Base-by-base conservation (phyloP, 2,797 vertebrate genomes). In the Anguilla obscura region DNA sequence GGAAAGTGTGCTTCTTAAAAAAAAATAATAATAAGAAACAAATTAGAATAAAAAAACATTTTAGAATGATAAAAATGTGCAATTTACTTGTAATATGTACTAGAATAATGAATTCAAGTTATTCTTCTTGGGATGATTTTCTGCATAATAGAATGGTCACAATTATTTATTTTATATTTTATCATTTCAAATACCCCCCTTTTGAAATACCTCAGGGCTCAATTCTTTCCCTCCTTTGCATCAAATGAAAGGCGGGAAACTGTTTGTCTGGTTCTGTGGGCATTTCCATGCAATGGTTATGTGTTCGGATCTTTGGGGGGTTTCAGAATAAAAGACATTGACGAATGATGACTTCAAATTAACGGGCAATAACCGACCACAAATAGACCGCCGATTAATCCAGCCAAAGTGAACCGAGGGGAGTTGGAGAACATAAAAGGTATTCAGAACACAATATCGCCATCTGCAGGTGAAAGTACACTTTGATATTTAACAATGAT, bases 381-480 rank as follows among this genome's bases (percentile, higher is more conserved):
- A 71, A 27, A 30, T 71, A 71, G 71, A 36, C 12, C 8, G 3
- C 2, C 30, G 30, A 82, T 21, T 8, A 9, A 50, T 30, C 9
- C 14, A 30, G 18, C 6, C 14, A 27, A 66, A 82, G 7, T 21
- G 40, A 82, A 48, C 18, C 0, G 45, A 21, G 0, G 1, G n/a
- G n/a, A 1, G 27, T 7, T 71, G n/a, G 69, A 33, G 27, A 74
- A 74, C 69, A 21, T 18, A 21, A 40, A n/a, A 6, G 40, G 50
- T 9, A 82, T 82, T 82, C 40, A 82, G 40, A 50, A 50, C 74
- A n/a, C 79, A 82, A 82, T 45, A 82, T 50, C 18, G 40, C 79
- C 79, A 82, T 50, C 79, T 82, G 45, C 79, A 48, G 79, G 79
- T 82, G 45, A 45, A 82, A 48, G 24, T 82, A 12, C 1, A 79